These are phyloP conservation scores for Gopherus flavomarginatus DNA, from an alignment of 2,113 vertebrate genomes.

Conservation along the genomic window DNA sequence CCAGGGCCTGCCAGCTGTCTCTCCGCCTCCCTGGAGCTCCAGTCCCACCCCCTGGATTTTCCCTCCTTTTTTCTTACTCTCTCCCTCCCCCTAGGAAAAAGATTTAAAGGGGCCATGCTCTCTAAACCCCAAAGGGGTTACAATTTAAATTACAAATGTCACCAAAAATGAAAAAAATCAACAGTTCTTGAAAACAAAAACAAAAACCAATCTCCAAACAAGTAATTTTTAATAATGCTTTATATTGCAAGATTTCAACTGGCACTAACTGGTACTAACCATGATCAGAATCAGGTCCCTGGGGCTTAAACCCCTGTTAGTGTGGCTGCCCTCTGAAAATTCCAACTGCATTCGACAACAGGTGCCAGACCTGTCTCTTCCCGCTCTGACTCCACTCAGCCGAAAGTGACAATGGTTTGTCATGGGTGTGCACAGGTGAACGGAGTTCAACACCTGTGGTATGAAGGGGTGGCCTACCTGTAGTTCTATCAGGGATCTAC, in stretches of 20 bases:
- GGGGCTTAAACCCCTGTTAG: neutral
- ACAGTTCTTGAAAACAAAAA: neutral
- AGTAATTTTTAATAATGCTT: accelerated
- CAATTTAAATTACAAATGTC: neutral
- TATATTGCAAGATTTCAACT: neutral
- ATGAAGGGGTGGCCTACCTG: neutral
- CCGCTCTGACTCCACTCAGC: neutral
- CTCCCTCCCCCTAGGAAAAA: too few species aligned
- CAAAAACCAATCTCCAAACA: accelerated
- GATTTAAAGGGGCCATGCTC: too few species aligned
- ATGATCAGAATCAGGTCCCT: neutral
- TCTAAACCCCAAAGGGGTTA: too few species aligned
- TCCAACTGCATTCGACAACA: neutral
- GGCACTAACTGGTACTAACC: neutral
- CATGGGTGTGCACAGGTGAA: neutral
- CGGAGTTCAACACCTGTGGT: neutral
- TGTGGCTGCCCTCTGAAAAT: neutral
- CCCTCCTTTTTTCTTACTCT: too few species aligned
- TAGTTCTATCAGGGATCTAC: neutral
- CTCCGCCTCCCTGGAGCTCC: too few species aligned
- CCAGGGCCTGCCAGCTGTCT: too few species aligned
- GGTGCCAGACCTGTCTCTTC: neutral
- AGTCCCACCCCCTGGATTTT: too few species aligned
- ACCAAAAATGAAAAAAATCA: neutral
- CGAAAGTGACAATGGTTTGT: constrained; percentile 2